phyloP scores from a whole-genome alignment of 2,113 vertebrate species.

The Phalacrocorax carbo region DNA sequence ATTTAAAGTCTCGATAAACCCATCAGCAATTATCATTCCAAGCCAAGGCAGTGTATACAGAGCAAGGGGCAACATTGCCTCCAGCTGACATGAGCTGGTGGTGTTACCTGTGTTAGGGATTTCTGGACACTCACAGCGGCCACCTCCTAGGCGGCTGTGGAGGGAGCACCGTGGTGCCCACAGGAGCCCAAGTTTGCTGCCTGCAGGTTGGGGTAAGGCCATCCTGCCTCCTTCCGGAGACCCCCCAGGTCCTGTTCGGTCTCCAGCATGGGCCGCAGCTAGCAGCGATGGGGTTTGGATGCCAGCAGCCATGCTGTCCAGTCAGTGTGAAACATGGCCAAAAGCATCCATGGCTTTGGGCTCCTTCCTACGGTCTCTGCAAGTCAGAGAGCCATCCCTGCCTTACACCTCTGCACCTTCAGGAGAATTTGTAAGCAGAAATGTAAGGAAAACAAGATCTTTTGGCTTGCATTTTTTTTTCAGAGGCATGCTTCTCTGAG shows the following conservation, averaged over 20 bases:
- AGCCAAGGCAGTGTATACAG: not conserved
- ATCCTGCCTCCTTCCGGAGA: not conserved
- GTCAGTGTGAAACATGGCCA: not conserved
- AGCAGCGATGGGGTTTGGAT: not conserved
- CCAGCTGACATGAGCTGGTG: not conserved
- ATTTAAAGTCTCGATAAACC: conserved; percentile 21
- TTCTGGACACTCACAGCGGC: not conserved
- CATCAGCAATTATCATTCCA: not conserved
- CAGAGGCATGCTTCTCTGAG: not conserved
- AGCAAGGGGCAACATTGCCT: not conserved
- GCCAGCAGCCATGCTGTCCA: not conserved
- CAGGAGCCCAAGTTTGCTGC: fast-evolving
- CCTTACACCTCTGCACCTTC: not conserved
- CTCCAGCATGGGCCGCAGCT: not conserved
- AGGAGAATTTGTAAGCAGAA: not conserved
- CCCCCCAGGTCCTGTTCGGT: not conserved
- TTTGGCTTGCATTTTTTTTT: not conserved
- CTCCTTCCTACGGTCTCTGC: not conserved
- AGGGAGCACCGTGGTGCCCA: not conserved
- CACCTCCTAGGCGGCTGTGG: fast-evolving
- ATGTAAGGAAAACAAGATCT: not conserved
- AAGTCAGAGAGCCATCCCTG: not conserved
- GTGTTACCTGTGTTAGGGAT: not conserved
- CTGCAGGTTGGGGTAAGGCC: not conserved
- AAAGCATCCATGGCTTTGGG: not conserved